A percentile compares a stretch with the other conserved stretches of the same genome.
These are phyloP conservation scores for Arge pagana DNA, from an alignment of 2,888 invertebrate genomes.

Conservation along the genomic window DNA sequence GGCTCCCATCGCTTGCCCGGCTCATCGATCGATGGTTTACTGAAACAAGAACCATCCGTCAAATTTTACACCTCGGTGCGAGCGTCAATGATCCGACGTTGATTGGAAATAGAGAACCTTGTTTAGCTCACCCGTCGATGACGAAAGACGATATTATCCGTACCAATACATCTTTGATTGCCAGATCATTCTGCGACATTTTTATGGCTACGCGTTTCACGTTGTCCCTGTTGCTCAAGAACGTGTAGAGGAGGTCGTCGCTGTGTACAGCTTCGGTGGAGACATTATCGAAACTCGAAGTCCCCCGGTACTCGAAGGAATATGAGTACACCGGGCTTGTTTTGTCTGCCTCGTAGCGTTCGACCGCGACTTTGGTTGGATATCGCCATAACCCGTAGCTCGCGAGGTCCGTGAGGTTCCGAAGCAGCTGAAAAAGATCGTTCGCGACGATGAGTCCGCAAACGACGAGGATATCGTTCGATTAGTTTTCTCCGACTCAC, in stretches of 20 bases:
- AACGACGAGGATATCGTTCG: no score
- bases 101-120: no score
- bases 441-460: no score
- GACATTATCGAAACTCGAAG: constrained; percentile 19
- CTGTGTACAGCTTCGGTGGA: constrained; percentile 52
- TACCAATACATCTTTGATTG: background rate
- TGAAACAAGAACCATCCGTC: no score
- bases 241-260: constrained; percentile 59
- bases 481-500: background rate
- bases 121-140: background rate
- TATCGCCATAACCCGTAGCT: background rate
- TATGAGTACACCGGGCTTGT: constrained; percentile 27
- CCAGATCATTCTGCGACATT: background rate
- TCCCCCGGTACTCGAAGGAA: constrained; percentile 32
- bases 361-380: background rate
- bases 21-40: background rate
- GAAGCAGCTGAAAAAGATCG: background rate
- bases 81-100: no score
- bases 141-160: constrained; percentile 1
- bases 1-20: background rate
- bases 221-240: background rate
- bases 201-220: background rate
- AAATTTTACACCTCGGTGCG: no score
- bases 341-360: background rate
- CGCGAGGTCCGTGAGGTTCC: background rate